Conservation (phyloP, 2,797 vertebrate species). For the Argya squamiceps region DNA sequence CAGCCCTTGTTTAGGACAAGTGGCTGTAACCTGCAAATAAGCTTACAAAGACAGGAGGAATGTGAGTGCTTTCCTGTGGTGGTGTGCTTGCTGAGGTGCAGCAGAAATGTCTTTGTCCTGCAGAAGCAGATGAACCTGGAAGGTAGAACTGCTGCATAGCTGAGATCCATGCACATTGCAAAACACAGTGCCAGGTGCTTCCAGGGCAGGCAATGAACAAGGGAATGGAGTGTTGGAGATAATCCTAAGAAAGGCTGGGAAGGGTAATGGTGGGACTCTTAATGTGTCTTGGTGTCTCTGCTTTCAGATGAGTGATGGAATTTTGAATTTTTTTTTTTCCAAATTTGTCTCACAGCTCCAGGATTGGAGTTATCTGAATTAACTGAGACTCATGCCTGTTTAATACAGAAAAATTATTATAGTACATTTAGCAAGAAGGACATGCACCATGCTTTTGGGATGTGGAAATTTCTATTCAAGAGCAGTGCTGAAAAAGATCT, state of each 20-base stretch:
- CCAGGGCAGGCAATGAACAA: not conserved
- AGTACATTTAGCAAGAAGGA: not conserved
- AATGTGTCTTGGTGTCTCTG: not conserved
- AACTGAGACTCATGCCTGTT: not conserved
- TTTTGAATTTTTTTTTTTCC: not conserved
- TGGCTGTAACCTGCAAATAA: not conserved
- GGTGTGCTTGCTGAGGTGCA: not conserved
- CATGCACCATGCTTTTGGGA: not conserved
- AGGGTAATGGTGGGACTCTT: not conserved
- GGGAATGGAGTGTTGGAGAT: not conserved
- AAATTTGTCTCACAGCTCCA: not conserved
- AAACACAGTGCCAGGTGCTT: not conserved
- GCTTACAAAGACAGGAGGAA: not conserved
- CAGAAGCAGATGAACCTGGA: not conserved
- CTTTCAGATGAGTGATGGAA: not conserved
- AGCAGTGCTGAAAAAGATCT: not conserved
- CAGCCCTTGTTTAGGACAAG: not conserved
- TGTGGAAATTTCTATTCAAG: not conserved
- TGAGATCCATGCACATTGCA: fast-evolving
- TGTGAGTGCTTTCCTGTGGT: not conserved
- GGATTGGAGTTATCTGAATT: not conserved
- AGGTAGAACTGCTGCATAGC: not conserved
- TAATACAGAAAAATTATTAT: not conserved
- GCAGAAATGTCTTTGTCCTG: not conserved
- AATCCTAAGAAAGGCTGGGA: fast-evolving